Percentiles rank a stretch among this genome's conserved stretches.
These are phyloP conservation scores for Euura lappo DNA, from an alignment of 1,140 invertebrate genomes.

Conservation along the genomic window DNA sequence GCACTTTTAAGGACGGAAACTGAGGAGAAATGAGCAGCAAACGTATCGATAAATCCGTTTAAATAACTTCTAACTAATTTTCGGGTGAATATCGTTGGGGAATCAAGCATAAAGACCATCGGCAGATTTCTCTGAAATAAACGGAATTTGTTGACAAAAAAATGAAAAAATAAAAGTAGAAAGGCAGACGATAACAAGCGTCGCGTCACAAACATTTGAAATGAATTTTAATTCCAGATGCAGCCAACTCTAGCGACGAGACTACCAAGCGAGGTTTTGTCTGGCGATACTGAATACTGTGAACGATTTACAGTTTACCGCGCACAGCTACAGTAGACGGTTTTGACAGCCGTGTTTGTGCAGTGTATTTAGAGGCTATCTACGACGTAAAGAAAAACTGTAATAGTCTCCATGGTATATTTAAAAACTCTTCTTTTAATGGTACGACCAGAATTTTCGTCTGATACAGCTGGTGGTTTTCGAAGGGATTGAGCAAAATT, in stretches of 20 bases:
- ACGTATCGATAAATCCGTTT: not conserved
- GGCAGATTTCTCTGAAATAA: not conserved
- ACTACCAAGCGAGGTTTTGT: not conserved
- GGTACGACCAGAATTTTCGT: no score
- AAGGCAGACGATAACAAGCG: constrained; percentile 37
- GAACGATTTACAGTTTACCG: not conserved
- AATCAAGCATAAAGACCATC: not conserved
- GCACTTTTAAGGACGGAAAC: no score
- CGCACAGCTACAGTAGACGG: not conserved
- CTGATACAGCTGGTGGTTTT: no score
- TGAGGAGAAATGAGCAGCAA: not conserved
- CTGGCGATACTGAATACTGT: no score
- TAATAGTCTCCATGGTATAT: no score
- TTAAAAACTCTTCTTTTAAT: no score
- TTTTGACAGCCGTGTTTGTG: not conserved
- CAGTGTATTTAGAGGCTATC: not conserved
- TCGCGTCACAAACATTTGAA: constrained; percentile 34
- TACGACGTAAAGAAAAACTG: not conserved
- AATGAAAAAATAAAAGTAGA: constrained; percentile 13
- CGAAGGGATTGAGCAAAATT: no score
- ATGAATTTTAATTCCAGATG: constrained; percentile 40
- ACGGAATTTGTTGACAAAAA: not conserved
- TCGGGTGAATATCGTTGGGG: not conserved
- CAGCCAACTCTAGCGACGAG: not conserved
- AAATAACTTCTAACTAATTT: not conserved